Evolutionary conservation across 1,140 invertebrate species (phyloP).

Genomic region (Philotrypesis tridentata): DNA sequence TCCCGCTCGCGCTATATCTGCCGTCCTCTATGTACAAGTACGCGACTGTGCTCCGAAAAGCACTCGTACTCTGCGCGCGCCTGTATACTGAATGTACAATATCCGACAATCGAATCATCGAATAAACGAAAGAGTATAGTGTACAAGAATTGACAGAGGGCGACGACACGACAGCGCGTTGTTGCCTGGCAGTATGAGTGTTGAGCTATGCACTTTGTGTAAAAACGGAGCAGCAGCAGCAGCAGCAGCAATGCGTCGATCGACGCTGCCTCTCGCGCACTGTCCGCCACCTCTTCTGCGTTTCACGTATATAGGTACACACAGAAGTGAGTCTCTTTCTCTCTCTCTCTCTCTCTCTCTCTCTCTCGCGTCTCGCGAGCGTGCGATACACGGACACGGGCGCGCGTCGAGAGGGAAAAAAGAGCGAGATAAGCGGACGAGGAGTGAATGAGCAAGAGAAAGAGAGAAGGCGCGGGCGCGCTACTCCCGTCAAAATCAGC

Average conservation of each 20-base stretch:
- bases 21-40: too few relatives aligned
- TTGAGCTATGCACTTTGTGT: too few relatives aligned
- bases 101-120: too few relatives aligned
- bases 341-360: too few relatives aligned
- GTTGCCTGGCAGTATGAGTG: background rate
- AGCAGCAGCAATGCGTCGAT: background rate
- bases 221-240: too few relatives aligned
- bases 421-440: background rate
- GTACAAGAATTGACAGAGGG: background rate
- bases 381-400: too few relatives aligned
- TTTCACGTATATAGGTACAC: background rate
- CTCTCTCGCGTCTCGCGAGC: conserved; percentile 1
- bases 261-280: background rate
- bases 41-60: too few relatives aligned
- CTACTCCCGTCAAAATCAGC: conserved; percentile 56
- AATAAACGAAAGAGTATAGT: background rate
- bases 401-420: too few relatives aligned
- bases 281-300: background rate
- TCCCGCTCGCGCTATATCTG: background rate
- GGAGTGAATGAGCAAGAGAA: background rate
- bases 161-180: background rate
- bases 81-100: too few relatives aligned
- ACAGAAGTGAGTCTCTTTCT: background rate
- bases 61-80: too few relatives aligned
- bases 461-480: conserved; percentile 23